Base-by-base conservation (phyloP, 1,140 invertebrate species). In the Heliconius nattereri region DNA sequence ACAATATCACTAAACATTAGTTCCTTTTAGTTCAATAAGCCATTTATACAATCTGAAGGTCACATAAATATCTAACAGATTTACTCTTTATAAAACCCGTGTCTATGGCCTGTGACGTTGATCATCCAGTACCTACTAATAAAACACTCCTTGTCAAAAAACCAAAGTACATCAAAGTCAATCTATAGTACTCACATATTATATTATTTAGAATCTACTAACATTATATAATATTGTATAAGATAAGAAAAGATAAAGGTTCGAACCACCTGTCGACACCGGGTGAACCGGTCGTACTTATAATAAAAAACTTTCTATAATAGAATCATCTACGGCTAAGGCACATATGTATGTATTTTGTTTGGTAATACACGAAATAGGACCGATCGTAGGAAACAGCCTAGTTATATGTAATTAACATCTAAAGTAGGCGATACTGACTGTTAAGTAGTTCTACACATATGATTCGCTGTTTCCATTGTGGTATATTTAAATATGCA, bases 351-450 rank as follows among this genome's bases (percentile, higher is more conserved):
- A 66, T 26, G 23, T 19, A 66, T 84, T 87, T 87, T 83, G 82
- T 87, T 87, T 84, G 83, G 83, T 83, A 87, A 86, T 82, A 81
- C 82, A 81, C 84, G 82, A 84, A 85, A 85, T 82, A 86, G 83
- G 76, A 76, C 57, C 81, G 85, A 76, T 78, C 71, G 83, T 87
- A 89, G 87, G 87, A 89, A 91, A 84, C 85, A 88, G 85, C 86
- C 87, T 78, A 89, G 84, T 85, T 89, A 87, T 86, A 85, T 74
- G 83, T 83, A 85, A 91, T 92, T 88, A 91, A 84, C 89, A 92
- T 90, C 78, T 85, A 81, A 86, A 89, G 79, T 90, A 88, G 89
- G 89, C 86, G 84, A 85, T 85, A 83, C 82, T 77, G 81, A 81
- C 79, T 87, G 84, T 86, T 87, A 87, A 85, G 83, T 84, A 83